Conservation (phyloP, 2,888 invertebrate species). For the Sipha maydis region DNA sequence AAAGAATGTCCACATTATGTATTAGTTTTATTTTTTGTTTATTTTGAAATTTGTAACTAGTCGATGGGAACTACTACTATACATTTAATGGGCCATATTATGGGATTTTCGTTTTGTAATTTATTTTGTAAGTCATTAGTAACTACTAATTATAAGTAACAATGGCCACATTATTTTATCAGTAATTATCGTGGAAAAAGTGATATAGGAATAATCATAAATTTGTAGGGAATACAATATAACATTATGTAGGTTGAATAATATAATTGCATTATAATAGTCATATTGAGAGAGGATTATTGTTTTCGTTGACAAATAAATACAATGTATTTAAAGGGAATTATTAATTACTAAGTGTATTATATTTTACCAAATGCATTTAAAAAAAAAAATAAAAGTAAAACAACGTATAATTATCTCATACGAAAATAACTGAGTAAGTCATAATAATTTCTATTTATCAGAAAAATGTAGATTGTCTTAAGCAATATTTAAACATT, state of each 20-base stretch:
- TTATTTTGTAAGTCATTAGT: constrained; percentile 59
- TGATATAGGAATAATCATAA: constrained; percentile 38
- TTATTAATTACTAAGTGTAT: constrained; percentile 3
- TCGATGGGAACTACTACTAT: constrained; percentile 24
- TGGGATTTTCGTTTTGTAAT: constrained; percentile 60
- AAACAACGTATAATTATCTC: too few relatives aligned
- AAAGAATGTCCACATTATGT: neutral
- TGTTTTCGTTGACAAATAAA: constrained; percentile 21
- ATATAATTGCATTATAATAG: constrained; percentile 32
- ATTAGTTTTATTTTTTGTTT: neutral
- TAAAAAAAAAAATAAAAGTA: neutral
- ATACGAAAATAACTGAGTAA: too few relatives aligned
- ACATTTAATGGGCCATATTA: constrained; percentile 22
- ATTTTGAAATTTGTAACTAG: constrained; percentile 30
- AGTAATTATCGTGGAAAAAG: constrained; percentile 48
- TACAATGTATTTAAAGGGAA: neutral
- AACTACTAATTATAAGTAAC: constrained; percentile 57
- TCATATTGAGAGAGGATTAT: constrained; percentile 22
- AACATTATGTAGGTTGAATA: constrained; percentile 11
- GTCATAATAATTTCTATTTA: too few relatives aligned
- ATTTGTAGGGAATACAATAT: neutral
- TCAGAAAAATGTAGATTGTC: neutral
- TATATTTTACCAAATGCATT: constrained; percentile 9
- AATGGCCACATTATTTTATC: constrained; percentile 53
- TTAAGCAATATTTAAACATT: neutral